These are phyloP conservation scores for Cladorhizidae sp. DNA, from an alignment of 37 sponge, comb jelly and placozoan genomes.

Conservation along the genomic window DNA sequence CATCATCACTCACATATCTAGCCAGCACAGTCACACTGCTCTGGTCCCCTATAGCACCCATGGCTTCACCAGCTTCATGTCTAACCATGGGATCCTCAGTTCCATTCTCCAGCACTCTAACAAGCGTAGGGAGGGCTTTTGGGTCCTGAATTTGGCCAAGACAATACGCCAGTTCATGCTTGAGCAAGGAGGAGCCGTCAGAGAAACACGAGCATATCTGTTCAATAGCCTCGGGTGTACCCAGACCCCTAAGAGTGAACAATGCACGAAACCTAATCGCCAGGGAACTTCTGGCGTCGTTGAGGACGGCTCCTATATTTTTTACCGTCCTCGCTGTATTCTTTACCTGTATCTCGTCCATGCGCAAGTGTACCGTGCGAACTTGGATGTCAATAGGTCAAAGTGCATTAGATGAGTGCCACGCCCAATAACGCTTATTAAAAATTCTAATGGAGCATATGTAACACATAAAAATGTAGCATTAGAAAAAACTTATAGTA, in stretches of 20 bases:
- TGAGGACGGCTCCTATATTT: constrained; percentile 68
- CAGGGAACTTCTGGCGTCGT: constrained; percentile 42
- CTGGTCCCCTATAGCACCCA: constrained; percentile 88
- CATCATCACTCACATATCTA: constrained; percentile 53
- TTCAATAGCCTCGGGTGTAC: constrained; percentile 68
- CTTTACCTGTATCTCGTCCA: neutral
- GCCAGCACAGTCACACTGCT: constrained; percentile 16
- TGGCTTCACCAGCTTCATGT: constrained; percentile 97
- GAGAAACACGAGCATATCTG: constrained; percentile 66
- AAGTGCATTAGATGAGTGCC: neutral
- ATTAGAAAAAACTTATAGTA: neutral
- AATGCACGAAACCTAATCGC: constrained; percentile 92
- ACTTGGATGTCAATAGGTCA: neutral
- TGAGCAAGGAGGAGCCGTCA: constrained; percentile 86
- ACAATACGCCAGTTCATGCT: constrained; percentile 98
- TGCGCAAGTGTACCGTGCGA: neutral
- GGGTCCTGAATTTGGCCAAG: constrained; percentile 90
- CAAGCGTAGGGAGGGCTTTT: constrained; percentile 67
- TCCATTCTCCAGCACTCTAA: constrained; percentile 70
- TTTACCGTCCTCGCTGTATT: constrained; percentile 4
- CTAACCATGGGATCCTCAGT: constrained; percentile 90
- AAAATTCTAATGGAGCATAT: neutral
- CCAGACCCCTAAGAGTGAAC: constrained; percentile 86
- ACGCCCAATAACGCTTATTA: no score
- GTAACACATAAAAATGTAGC: neutral